Base-by-base conservation (phyloP, 2,888 invertebrate species). In the Augochlorella aurata region DNA sequence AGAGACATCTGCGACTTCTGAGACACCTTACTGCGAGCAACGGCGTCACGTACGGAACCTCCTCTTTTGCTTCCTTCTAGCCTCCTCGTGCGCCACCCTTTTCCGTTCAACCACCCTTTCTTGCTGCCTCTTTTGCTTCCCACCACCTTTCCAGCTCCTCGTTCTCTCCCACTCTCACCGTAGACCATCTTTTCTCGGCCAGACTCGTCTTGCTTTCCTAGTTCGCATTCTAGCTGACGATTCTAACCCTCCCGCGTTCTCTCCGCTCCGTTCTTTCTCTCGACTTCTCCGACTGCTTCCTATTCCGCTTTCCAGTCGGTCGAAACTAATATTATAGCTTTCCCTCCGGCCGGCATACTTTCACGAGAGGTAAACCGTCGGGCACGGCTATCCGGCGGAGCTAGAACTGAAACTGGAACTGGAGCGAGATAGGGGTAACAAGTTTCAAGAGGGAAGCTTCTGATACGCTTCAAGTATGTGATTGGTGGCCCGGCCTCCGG, bases 1-100 rank as follows among this genome's bases (percentile, higher is more conserved):
- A 90, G 91, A 90, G 91, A 91, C 91, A 91, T 91, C 91, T 91
- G 91, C 90, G 90, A 91, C 91, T 91, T 90, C 83, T 88, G 86
- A 85, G 82, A 85, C 87, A 87, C 88, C 89, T 87, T 87, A 85
- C 89, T 87, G 82, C 79, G 79, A 84, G 72, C 78, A 63, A 79
- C 79, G 70, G 66, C 87, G 87, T 87, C 88, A 89, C 88, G 89
- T 87, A 89, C 89, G 84, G 82, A 81, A 83, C 82, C 84, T 80
- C 81, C 83, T 84, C 85, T 81, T 83, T 83, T 81, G 76, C 86
- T 80, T 82, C 84, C 78, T 73, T 54, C 81, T 73, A 10, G 21
- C 16, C 54, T 49, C 66, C 50, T 47, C 79, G 29, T 18, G 47
- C 24, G 18, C 52, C 67, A 70, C n/a, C 61, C 49, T 63, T 69